Base-by-base conservation (phyloP, 2,888 invertebrate species). In the Cerastis leucographa region DNA sequence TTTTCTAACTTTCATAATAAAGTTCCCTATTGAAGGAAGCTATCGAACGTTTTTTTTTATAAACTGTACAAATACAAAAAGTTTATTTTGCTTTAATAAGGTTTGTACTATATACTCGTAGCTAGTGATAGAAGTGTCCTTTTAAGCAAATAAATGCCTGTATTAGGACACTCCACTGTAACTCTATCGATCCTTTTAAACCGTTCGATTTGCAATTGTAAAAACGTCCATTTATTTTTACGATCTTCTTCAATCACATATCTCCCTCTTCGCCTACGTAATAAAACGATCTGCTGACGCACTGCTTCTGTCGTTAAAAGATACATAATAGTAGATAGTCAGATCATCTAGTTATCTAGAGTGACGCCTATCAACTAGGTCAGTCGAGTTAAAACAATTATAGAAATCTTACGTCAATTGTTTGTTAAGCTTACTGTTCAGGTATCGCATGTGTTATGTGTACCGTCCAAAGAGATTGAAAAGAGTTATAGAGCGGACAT, bases 301-400 rank as follows among this genome's bases (percentile, higher is more conserved):
- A 70, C 6, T 35, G 6, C 2, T 22, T 49, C 8, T 14, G 2
- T 44, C 40, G 22, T n/a, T 22, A 17, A 42, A 46, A n/a, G 19
- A 35, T 74, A 49, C 7, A n/a, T 4, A 9, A 46, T 35, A 40
- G n/a, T 29, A 61, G 40, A 40, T 29, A 54, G n/a, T n/a, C 44
- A 44, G 65, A 70, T 49, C 22, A 42, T 42, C 44, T 64, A 54
- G 6, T n/a, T 42, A 14, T 56, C 35, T 66, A 11, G 42, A 44
- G 12, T 80, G 71, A 82, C 77, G 77, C 76, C 29, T 46, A 11
- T 35, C 22, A 35, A 56, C 25, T 68, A 22, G 66, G 67, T 76
- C 70, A 71, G 49, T 62, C 14, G 8, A 62, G 42, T 25, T 76
- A 17, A 42, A 9, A 76, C 19, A 62, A 25, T 54, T 65, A 51